Base-by-base conservation (phyloP, 2,888 invertebrate genomes). In the Cosmia trapezina region DNA sequence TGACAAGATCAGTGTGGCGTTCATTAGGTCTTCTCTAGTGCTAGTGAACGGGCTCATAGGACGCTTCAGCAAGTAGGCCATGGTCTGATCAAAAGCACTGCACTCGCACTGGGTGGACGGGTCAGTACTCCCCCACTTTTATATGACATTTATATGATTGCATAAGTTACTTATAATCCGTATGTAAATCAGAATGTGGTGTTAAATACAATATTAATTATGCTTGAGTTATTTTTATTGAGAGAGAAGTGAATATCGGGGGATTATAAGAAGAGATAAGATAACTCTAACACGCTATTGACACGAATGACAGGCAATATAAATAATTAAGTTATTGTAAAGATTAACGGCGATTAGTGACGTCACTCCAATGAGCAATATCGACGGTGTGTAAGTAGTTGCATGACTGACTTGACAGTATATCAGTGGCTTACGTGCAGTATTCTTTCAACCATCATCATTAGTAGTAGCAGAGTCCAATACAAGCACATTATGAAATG, bases 241-340 rank as follows among this genome's bases (percentile, higher is more conserved):
- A n/a, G 12, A 8, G 33, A 33, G 4, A 19, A 43, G 45, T 33
- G 8, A 43, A 37, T 43, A 74, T 54, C 49, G 4, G 4, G 22
- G 6, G 60, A 68, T 74, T 75, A 76, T 7, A 33, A 14, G 14
- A 51, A 19, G 3, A 57, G 66, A 74, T 74, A 66, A 76, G 69
- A 69, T 76, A 68, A 49, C 17, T 45, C 5, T 37, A 14, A 12
- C 45, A 41, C 33, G 59, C n/a, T 74, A 14, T 41, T 41, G 19
- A 54, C 51, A 19, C 4, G n/a, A 14, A 68, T 49, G 47, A 68
- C 47, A 33, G 6, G 33, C 60, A 43, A 53, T 47, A 17, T 28
- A 51, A 49, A 28, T n/a, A 22, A 57, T n/a, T 14, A 51, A 53
- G 12, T 45, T 22, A 7, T 68, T 33, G 33, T 70, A 14, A 41